Percentiles rank a stretch among this genome's conserved stretches.
These are phyloP conservation scores for Chloroceryle inda DNA, from an alignment of 2,797 vertebrate species.

Conservation along the genomic window DNA sequence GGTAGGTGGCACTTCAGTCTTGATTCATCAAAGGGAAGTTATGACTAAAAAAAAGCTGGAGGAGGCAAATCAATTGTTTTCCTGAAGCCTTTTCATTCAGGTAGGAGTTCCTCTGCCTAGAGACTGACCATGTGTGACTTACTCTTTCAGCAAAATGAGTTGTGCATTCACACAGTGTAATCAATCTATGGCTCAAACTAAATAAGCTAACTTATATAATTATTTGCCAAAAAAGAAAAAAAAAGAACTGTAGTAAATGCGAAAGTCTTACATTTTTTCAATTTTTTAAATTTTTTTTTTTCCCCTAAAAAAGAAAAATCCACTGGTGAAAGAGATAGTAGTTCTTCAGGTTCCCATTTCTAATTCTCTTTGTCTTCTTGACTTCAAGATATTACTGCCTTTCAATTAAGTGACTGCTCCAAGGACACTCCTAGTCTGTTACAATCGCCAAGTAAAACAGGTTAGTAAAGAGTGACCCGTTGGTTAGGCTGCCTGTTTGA, in stretches of 20 bases:
- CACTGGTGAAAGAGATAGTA: background rate
- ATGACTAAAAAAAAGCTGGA: background rate
- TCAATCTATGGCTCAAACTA: background rate
- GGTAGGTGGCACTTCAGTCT: background rate
- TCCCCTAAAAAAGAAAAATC: fast-evolving
- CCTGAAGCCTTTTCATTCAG: background rate
- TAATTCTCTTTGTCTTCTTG: background rate
- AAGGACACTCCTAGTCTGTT: background rate
- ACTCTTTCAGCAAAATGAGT: background rate
- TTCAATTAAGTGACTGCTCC: background rate
- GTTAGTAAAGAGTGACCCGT: background rate
- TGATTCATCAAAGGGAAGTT: background rate
- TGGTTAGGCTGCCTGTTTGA: background rate
- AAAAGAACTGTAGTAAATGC: background rate
- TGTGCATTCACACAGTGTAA: background rate
- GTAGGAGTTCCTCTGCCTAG: background rate
- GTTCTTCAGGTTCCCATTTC: background rate
- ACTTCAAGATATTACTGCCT: background rate
- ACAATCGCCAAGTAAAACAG: background rate
- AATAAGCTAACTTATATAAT: background rate
- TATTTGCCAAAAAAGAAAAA: background rate
- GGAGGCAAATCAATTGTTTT: background rate
- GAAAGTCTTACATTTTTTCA: background rate
- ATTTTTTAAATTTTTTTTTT: fast-evolving
- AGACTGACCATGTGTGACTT: background rate